Evolutionary conservation across 2,888 invertebrate genomes (phyloP).

Genomic region (Diloba caeruleocephala): DNA sequence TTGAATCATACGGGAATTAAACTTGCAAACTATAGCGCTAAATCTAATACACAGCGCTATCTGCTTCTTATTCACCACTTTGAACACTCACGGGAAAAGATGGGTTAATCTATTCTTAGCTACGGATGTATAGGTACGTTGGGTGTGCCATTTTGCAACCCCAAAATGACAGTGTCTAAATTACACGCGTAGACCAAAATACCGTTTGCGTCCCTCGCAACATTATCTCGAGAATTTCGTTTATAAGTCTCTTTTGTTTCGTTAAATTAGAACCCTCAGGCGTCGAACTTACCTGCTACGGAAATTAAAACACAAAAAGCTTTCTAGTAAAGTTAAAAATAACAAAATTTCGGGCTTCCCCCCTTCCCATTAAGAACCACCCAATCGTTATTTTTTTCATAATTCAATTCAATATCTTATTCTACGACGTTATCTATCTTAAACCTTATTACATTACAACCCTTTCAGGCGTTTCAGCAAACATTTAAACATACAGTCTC

Average conservation of each 20-base stretch:
- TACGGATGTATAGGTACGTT: background rate
- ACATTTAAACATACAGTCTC: no score
- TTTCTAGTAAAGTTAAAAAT: background rate
- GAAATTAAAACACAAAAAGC: conserved; percentile 1
- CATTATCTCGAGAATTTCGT: background rate
- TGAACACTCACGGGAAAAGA: conserved; percentile 7
- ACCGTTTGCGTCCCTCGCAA: background rate
- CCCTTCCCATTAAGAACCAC: no score
- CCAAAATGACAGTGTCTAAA: background rate
- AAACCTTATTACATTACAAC: no score
- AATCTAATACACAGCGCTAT: no score
- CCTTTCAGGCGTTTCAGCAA: no score
- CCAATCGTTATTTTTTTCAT: no score
- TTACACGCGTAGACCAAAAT: background rate
- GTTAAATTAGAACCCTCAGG: background rate
- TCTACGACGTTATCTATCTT: no score
- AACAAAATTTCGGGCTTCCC: no score
- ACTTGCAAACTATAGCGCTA: no score
- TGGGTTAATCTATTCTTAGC: background rate
- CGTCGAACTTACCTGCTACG: background rate
- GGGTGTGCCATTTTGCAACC: background rate
- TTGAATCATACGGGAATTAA: no score
- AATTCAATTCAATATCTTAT: no score
- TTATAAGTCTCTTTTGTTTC: background rate
- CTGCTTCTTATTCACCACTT: no score